Percentiles rank a stretch among this genome's conserved stretches.
Evolutionary conservation across 2,888 invertebrate species (phyloP).

Genomic region (Octonoba sinensis): DNA sequence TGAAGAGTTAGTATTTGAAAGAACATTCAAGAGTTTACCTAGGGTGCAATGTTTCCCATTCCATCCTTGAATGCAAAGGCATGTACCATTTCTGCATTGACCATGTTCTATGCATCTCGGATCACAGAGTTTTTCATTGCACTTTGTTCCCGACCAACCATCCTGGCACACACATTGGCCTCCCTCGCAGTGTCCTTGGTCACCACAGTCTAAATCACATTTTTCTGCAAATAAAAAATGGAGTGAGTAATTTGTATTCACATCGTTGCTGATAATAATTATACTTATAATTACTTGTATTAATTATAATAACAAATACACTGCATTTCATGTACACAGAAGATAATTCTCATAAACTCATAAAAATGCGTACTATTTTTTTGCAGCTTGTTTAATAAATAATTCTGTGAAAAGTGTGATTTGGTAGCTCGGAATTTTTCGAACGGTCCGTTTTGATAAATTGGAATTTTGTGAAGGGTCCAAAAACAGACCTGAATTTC

Average conservation of each 20-base stretch:
- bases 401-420: too few species aligned
- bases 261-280: background rate
- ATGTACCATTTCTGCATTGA: slow-evolving; percentile 96
- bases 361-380: background rate
- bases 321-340: too few species aligned
- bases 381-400: too few species aligned
- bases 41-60: slow-evolving; percentile 97
- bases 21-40: slow-evolving; percentile 75
- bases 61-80: slow-evolving; percentile 98
- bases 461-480: too few species aligned
- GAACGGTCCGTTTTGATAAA: too few species aligned
- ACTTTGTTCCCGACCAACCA: slow-evolving; percentile 93
- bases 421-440: too few species aligned
- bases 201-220: slow-evolving; percentile 93
- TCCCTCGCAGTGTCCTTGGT: slow-evolving; percentile 91
- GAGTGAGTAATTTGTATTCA: background rate
- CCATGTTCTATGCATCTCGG: slow-evolving; percentile 93
- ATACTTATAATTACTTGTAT: too few species aligned
- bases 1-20: too few species aligned
- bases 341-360: too few species aligned
- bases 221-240: slow-evolving; percentile 77
- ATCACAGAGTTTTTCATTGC: slow-evolving; percentile 93
- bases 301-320: too few species aligned
- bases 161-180: slow-evolving; percentile 84
- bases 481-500: too few species aligned